phyloP scores from a whole-genome alignment of 1,140 invertebrate species.

The Semibalanus balanoides region DNA sequence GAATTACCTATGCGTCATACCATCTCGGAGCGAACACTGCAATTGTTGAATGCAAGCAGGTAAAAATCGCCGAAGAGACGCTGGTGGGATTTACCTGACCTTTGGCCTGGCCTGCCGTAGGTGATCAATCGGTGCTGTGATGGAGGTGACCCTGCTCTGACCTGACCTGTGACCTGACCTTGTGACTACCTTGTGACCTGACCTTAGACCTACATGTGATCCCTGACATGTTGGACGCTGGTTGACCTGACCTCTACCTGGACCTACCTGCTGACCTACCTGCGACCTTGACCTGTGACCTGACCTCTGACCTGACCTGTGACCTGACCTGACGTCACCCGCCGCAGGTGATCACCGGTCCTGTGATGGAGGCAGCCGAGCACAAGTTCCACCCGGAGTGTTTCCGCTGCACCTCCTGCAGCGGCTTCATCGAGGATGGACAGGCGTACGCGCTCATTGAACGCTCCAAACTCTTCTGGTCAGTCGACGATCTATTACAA shows the following conservation, averaged over 20 bases:
- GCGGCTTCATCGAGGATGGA: constrained; percentile 74
- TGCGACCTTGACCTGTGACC: neutral
- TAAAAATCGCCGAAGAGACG: too few species aligned
- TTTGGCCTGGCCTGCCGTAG: too few species aligned
- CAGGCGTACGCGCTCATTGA: constrained; percentile 81
- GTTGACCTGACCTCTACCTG: constrained; percentile 9
- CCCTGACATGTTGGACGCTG: neutral
- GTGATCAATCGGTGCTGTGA: too few species aligned
- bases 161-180: neutral
- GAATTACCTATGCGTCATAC: too few species aligned
- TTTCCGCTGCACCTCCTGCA: constrained; percentile 69
- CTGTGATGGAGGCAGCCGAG: constrained; percentile 85
- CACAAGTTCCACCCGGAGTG: constrained; percentile 93
- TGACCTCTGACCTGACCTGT: constrained; percentile 13
- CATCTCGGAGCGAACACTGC: too few species aligned
- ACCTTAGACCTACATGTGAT: neutral
- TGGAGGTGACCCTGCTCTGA: neutral
- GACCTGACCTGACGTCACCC: constrained; percentile 12
- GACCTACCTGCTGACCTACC: constrained; percentile 9
- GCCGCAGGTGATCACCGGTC: constrained; percentile 62
- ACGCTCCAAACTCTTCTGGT: constrained; percentile 75
- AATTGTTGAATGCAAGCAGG: too few species aligned
- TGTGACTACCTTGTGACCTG: too few species aligned
- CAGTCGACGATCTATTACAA: too few species aligned
- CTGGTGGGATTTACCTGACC: too few species aligned